Conservation (phyloP, 2,888 invertebrate species). For the Nemotelus pantherinus region DNA sequence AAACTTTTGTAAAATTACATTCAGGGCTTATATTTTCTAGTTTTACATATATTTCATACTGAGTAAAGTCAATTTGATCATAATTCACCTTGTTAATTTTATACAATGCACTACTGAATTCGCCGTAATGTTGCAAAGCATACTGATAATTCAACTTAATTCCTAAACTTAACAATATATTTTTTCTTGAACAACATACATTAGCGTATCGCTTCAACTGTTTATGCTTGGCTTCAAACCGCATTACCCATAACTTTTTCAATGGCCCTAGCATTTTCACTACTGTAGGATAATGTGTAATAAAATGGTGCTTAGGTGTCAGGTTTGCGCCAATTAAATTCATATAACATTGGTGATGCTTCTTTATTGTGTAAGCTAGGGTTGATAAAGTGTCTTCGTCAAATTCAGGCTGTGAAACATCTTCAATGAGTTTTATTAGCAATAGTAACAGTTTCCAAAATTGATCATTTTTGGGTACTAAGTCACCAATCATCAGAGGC, state of each 20-base stretch:
- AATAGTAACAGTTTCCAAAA: neutral
- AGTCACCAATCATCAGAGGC: neutral
- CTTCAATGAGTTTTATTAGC: neutral
- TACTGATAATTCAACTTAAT: no score
- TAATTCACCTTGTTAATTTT: no score
- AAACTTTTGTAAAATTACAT: no score
- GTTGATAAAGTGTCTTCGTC: neutral
- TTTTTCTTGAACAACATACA: neutral
- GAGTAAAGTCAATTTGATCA: no score
- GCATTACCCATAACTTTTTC: neutral
- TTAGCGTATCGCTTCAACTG: slow-evolving; percentile 4
- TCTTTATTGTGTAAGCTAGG: neutral
- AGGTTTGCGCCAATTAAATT: neutral
- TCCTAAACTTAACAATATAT: no score
- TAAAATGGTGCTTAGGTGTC: neutral
- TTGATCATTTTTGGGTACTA: neutral
- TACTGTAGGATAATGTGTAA: neutral
- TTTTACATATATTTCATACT: no score
- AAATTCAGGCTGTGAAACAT: neutral
- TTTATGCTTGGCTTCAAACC: neutral
- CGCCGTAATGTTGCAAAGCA: no score
- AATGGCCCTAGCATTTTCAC: neutral
- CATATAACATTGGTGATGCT: neutral
- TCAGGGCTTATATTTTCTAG: no score
- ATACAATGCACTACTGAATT: no score